Evolutionary conservation across 1,140 invertebrate species (phyloP).

Genomic region (Drosophila athabasca): DNA sequence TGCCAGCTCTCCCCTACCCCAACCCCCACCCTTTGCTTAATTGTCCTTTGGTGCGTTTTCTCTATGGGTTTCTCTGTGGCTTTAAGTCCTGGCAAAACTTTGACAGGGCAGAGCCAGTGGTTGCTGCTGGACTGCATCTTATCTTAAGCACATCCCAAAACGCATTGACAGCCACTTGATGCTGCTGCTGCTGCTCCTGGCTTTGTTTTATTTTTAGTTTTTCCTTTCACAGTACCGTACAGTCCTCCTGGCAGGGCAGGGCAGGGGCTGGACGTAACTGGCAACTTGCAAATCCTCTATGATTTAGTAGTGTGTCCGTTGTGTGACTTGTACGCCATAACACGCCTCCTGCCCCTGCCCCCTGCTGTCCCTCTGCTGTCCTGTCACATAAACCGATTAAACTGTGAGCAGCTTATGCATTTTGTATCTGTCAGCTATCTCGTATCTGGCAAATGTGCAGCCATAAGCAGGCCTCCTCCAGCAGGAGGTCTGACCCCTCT

Average conservation of each 20-base stretch:
- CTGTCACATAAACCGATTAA: slow-evolving; percentile 79
- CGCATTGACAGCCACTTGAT: slow-evolving; percentile 76
- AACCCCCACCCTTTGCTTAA: slow-evolving; percentile 19
- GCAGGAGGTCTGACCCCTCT: background rate
- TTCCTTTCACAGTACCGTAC: background rate
- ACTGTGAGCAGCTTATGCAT: slow-evolving; percentile 78
- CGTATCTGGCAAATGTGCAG: slow-evolving; percentile 71
- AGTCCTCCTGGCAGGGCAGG: slow-evolving; percentile 46
- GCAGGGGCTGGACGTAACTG: slow-evolving; percentile 40
- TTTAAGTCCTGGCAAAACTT: slow-evolving; percentile 44
- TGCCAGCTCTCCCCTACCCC: slow-evolving; percentile 7
- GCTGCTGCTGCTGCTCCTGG: slow-evolving; percentile 26
- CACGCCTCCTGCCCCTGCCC: background rate
- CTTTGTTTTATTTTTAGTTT: slow-evolving; percentile 31
- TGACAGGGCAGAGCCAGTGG: slow-evolving; percentile 15
- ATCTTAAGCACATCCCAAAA: slow-evolving; percentile 61
- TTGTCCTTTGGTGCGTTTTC: slow-evolving; percentile 48
- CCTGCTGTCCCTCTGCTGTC: slow-evolving; percentile 42
- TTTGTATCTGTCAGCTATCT: slow-evolving; percentile 64
- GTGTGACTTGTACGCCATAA: background rate
- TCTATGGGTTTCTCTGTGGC: slow-evolving; percentile 5
- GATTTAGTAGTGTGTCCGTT: slow-evolving; percentile 66
- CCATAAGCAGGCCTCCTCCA: slow-evolving; percentile 47
- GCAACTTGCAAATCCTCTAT: slow-evolving; percentile 61
- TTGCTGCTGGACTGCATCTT: slow-evolving; percentile 41